Evolutionary conservation across 2,888 invertebrate genomes (phyloP).

Genomic region (Ochropacha duplaris): DNA sequence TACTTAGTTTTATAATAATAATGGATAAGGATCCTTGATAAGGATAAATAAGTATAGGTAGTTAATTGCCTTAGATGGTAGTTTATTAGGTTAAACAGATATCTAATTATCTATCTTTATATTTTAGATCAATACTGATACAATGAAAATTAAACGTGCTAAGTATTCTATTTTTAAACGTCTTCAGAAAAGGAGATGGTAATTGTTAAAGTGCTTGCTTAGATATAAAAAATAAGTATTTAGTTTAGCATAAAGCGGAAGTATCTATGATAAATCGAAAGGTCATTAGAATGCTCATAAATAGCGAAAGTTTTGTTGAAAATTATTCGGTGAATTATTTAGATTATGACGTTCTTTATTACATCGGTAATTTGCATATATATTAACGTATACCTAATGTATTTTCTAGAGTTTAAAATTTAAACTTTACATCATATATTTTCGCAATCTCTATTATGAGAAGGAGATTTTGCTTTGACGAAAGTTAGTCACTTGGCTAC

Average conservation of each 20-base stretch:
- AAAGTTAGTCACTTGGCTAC: too few relatives aligned
- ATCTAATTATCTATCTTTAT: neutral
- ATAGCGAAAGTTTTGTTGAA: constrained; percentile 27
- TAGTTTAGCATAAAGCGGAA: neutral
- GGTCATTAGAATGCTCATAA: constrained; percentile 21
- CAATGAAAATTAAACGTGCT: too few relatives aligned
- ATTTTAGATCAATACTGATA: neutral
- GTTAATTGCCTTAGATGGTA: too few relatives aligned
- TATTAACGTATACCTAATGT: neutral
- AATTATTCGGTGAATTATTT: constrained; percentile 9
- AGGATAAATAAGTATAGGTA: too few relatives aligned
- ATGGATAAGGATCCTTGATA: too few relatives aligned
- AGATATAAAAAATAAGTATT: too few relatives aligned
- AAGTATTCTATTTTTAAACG: too few relatives aligned
- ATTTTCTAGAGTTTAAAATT: neutral
- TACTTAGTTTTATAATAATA: too few relatives aligned
- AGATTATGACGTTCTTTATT: neutral
- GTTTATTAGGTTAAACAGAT: too few relatives aligned
- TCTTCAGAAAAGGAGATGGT: too few relatives aligned
- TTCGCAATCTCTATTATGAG: neutral
- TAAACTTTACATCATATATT: neutral
- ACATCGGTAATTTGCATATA: neutral
- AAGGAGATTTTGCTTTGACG: too few relatives aligned
- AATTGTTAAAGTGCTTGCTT: too few relatives aligned
- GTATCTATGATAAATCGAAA: constrained; percentile 19